Evolutionary conservation across 2,888 invertebrate species (phyloP), one percentile per base, ranked within the genome.

Genomic region (Augiades crinisus): DNA sequence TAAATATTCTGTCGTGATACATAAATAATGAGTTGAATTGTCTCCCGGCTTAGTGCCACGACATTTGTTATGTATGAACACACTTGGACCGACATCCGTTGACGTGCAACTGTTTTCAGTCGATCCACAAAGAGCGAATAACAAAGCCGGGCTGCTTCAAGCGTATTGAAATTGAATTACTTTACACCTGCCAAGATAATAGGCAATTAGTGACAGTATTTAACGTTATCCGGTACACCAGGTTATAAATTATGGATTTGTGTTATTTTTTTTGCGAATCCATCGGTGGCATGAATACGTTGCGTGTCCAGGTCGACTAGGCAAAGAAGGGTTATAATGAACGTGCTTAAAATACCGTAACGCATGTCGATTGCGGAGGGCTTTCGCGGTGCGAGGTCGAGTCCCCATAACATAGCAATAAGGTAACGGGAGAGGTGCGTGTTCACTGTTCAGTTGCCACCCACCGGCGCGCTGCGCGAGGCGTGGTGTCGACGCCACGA

Each of bases 361-460:
- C 49, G 56, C 40, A 13, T 34, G 46, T 41, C 31, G 52, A 46
- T 50, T 57, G 68, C 62, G 65, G 70, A 76, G 76, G 78, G 81
- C 78, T 82, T 78, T 79, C 69, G 74, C 77, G 70, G 68, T 68
- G 75, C 80, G 80, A 81, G 81, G 79, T 81, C 82, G 75, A 72
- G 81, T 81, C 81, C 81, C 83, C 81, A 73, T 84, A 78, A 79
- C 82, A 80, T 81, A 69, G 84, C 81, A 81, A 81, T 85, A 79
- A 86, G 86, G 85, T 87, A 88, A 87, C 88, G 88, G 87, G 87
- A 86, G 86, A 82, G 83, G 77, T 81, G 81, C 78, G 81, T 78
- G 79, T 67, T 60, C 49, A 16, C 24, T 43, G 41, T 43, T 41
- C 49, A 75, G 81, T 78, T 68, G 77, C 82, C 85, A 85, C 86